These are phyloP conservation scores for Monochamus alternatus DNA, from an alignment of 2,888 invertebrate genomes.

Conservation along the genomic window DNA sequence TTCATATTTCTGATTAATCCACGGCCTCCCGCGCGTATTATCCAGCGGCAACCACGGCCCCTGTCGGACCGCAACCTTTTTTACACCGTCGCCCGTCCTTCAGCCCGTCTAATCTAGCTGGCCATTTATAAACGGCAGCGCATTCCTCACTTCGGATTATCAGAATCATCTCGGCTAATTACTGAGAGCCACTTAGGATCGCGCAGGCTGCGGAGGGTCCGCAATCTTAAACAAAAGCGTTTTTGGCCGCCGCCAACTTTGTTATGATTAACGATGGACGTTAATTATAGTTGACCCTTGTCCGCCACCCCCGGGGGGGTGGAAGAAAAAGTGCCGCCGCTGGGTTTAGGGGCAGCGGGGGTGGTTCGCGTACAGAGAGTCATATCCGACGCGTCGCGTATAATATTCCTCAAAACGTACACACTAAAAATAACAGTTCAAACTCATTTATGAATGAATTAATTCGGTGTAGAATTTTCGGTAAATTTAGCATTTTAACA, in stretches of 20 bases:
- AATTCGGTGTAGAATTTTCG: no score
- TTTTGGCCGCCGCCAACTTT: constrained; percentile 55
- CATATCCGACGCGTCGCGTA: no score
- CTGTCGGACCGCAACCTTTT: constrained; percentile 33
- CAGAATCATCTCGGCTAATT: constrained; percentile 55
- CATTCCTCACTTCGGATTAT: constrained; percentile 47
- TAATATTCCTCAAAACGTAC: no score
- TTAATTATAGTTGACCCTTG: constrained; percentile 64
- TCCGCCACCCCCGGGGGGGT: constrained; percentile 47
- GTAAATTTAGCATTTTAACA: no score
- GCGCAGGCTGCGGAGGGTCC: constrained; percentile 43
- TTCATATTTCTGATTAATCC: background rate
- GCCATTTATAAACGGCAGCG: constrained; percentile 45
- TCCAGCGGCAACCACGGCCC: background rate
- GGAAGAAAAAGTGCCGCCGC: constrained; percentile 28
- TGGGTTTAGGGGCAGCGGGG: no score
- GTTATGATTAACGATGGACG: constrained; percentile 64
- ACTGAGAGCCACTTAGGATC: constrained; percentile 51
- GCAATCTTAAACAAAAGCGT: constrained; percentile 59
- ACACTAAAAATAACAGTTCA: no score
- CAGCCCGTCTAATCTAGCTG: constrained; percentile 33
- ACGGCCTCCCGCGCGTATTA: background rate
- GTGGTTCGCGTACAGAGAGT: no score
- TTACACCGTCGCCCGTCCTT: constrained; percentile 26
- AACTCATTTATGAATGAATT: no score